Evolutionary conservation across 64 coral and sea anemone genomes (phyloP).

Genomic region (Porites australiensis): DNA sequence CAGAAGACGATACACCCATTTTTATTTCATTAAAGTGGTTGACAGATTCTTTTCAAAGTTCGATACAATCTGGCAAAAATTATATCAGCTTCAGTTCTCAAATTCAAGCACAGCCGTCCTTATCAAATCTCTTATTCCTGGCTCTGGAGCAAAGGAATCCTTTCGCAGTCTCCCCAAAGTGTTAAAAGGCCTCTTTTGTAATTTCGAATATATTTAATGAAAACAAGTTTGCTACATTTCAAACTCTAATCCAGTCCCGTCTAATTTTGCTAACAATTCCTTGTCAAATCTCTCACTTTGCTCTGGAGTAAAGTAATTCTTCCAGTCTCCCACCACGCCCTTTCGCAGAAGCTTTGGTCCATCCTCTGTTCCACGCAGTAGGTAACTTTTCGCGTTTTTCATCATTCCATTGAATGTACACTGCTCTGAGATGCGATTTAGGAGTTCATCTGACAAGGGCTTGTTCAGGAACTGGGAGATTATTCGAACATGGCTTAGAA

Average conservation of each 20-base stretch:
- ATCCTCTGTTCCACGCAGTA: background rate
- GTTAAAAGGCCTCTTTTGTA: too few relatives aligned
- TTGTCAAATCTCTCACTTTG: background rate
- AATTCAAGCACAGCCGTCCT: too few relatives aligned
- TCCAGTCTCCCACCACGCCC: background rate
- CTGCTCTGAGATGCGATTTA: background rate
- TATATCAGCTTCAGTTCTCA: too few relatives aligned
- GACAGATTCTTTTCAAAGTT: too few relatives aligned
- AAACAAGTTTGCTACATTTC: background rate
- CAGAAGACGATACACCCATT: too few relatives aligned
- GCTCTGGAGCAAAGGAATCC: too few relatives aligned
- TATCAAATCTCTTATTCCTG: too few relatives aligned
- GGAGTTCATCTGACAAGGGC: background rate
- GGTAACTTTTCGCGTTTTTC: background rate
- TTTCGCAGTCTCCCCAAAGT: too few relatives aligned
- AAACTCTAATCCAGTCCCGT: background rate
- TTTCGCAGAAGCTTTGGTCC: background rate
- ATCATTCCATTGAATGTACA: conserved; percentile 11
- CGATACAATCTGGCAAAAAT: too few relatives aligned
- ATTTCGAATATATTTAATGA: too few relatives aligned
- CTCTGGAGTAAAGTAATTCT: conserved; percentile 8
- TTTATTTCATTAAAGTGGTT: too few relatives aligned
- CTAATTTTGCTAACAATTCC: background rate
- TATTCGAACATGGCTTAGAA: background rate
- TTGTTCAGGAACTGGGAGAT: background rate